phyloP scores from a whole-genome alignment of 2,797 vertebrate genomes.

The Percopsis omiscomaycus region DNA sequence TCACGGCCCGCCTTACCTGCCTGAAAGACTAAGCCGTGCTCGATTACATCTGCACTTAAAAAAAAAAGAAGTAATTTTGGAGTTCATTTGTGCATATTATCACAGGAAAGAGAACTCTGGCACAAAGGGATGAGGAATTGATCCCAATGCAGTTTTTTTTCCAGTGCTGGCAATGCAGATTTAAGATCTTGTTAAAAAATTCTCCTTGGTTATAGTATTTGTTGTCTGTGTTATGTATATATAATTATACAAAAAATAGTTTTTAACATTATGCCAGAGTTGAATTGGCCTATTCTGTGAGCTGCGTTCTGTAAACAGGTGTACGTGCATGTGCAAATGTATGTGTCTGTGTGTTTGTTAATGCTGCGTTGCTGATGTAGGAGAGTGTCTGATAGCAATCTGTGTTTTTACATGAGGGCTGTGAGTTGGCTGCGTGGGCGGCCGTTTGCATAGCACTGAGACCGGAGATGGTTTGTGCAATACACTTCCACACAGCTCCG shows the following conservation, averaged over 20 bases:
- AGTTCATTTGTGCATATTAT: constrained; percentile 6
- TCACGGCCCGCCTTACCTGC: constrained; percentile 25
- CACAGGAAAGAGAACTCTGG: background rate
- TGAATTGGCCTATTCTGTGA: no score
- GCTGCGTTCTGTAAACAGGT: background rate
- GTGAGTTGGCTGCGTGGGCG: constrained; percentile 69
- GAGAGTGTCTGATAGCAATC: constrained; percentile 76
- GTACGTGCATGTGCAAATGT: background rate
- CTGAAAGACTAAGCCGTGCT: constrained; percentile 2
- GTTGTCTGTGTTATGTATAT: no score
- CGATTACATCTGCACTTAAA: constrained; percentile 9
- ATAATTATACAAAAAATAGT: no score
- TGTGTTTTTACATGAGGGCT: constrained; percentile 73
- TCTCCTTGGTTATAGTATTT: no score
- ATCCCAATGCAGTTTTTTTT: background rate
- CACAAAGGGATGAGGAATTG: no score
- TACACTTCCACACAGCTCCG: constrained; percentile 16
- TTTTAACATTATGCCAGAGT: no score
- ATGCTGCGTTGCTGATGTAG: constrained; percentile 57
- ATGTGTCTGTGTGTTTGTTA: constrained; percentile 9
- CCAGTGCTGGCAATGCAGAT: background rate
- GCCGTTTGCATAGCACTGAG: constrained; percentile 70
- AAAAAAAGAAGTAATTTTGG: background rate
- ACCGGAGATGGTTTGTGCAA: constrained; percentile 44
- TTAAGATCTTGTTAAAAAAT: background rate